Base-by-base conservation (phyloP, 1,140 invertebrate genomes). In the Aphidius ervi region DNA sequence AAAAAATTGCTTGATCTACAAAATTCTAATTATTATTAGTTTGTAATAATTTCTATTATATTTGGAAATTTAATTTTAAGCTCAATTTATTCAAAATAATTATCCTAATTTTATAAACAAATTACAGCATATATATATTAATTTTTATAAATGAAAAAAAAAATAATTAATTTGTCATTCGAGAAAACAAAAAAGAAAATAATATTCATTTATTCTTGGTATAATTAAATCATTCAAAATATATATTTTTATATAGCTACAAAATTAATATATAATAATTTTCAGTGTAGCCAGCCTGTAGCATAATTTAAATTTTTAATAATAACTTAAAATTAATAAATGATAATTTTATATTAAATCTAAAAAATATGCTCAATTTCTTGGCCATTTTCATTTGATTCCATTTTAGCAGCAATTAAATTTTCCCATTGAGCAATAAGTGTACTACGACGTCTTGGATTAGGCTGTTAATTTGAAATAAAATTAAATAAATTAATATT, bases 371-470 rank as follows among this genome's bases (percentile, higher is more conserved):
- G 65, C 37, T 72, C 71, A 41, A 64, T 76, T 23, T 74, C 74
- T 23, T 69, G 65, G 40, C 66, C 70, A 55, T 71, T 74, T 50
- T 75, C 72, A n/a, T 55, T 66, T 10, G 67, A 68, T 48, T 81
- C 73, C 61, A 75, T 80, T 49, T 74, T 76, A 4, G 69, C 65
- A 3, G 73, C 71, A 63, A 83, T 83, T 53, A 77, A 61, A 61
- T 74, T 81, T 65, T 83, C 82, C 82, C 82, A 83, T 61, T 82
- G 77, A 9, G 78, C 81, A 59, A 83, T 83, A 42, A 83, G 66
- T 8, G 79, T 78, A 63, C 77, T 82, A 52, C 76, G 71, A 63
- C 79, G 75, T 64, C 77, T 70, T 55, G 73, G 73, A 62, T 72
- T 71, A 23, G 73, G 70, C 73, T 71, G 58, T 6, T 31, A 69